Base-by-base conservation (phyloP, 1,140 invertebrate species). In the Micrasema minimum region DNA sequence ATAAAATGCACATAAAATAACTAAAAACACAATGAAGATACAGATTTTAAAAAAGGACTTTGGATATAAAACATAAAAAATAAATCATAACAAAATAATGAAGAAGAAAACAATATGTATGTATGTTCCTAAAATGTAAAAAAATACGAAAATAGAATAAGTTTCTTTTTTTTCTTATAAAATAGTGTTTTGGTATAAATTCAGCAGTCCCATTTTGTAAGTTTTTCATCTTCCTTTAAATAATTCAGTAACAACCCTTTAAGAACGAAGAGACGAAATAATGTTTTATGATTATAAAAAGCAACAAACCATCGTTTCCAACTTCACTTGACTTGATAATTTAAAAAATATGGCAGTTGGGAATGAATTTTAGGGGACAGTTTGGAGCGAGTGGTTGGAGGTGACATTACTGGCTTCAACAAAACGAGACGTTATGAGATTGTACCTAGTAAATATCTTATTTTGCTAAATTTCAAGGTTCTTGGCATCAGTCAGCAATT, bases 321-420 rank as follows among this genome's bases (percentile, higher is more conserved):
- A 26, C 53, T 66, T 18, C 18, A n/a, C 66, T 72, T 69, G 65
- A 73, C 71, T 73, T 61, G 66, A 73, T 73, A 73, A 73, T 66
- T 73, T 73, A 73, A 73, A n/a, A 73, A 73, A 73, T 73, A 73
- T 69, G 31, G 61, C 65, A 55, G 45, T 26, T 35, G 38, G 12
- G 31, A 65, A 73, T 66, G 66, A 69, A 69, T 69, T 72, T 73
- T 66, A 61, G 61, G 61, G 35, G 50, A 59, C 71, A 73, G n/a
- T 69, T 73, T 69, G 71, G 71, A 59, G 12, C n/a, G 26, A 23
- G 14, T 18, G 35, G 55, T 31, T 2, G 45, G 14, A 16, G 35
- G 55, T 31, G 26, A 7, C 55, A 23, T 41, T 38, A 38, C 55
- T 59, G 55, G 55, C 55, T 59, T 59, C 14, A 16, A 31, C 12